Percentiles rank a stretch among this genome's conserved stretches.
Evolutionary conservation across 2,797 vertebrate genomes (phyloP).

Genomic region (Okamejei kenojei): DNA sequence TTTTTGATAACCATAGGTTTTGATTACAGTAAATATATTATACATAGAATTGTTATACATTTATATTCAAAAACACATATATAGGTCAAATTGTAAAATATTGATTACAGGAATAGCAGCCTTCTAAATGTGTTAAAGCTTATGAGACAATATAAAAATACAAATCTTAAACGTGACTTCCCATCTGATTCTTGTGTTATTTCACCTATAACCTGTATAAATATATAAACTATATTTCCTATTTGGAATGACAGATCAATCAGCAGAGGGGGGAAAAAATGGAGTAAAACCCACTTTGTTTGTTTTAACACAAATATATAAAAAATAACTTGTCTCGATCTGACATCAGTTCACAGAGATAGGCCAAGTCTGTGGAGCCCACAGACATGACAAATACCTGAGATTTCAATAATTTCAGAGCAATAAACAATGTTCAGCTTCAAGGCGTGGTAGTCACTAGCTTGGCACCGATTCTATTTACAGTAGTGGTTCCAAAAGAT

Average conservation of each 20-base stretch:
- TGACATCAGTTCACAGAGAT: constrained; percentile 60
- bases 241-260: background rate
- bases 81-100: background rate
- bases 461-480: background rate
- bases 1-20: background rate
- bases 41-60: constrained; percentile 23
- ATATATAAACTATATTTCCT: background rate
- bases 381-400: constrained; percentile 44
- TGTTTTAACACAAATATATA: background rate
- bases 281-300: background rate
- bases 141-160: constrained; percentile 39
- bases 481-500: background rate
- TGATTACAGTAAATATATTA: constrained; percentile 34
- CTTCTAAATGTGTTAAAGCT: constrained; percentile 43
- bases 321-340: constrained; percentile 31
- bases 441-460: background rate
- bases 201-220: background rate
- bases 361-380: constrained; percentile 60
- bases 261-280: background rate
- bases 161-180: background rate
- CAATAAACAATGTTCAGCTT: background rate
- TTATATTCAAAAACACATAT: background rate
- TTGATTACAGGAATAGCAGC: constrained; percentile 41
- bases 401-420: constrained; percentile 40
- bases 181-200: background rate